A percentile compares a stretch with the other conserved stretches of the same genome.
These are phyloP conservation scores for Gymnoscopelus braueri DNA, from an alignment of 2,797 vertebrate genomes.

Conservation along the genomic window DNA sequence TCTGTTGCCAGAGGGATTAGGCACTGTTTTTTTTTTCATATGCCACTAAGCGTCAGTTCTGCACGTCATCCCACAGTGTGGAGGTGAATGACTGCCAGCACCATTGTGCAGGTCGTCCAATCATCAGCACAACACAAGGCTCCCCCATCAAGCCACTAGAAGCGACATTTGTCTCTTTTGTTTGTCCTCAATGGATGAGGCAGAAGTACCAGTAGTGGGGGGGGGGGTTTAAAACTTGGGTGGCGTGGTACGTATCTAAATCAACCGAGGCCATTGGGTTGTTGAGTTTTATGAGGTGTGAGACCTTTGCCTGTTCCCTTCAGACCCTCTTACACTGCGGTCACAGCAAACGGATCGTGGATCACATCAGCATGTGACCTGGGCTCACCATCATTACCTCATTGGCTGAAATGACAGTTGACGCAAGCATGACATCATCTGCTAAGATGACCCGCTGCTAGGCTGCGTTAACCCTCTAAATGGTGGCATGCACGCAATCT, in stretches of 20 bases:
- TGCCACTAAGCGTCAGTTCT: slow-evolving; percentile 54
- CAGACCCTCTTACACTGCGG: slow-evolving; percentile 50
- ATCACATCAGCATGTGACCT: slow-evolving; percentile 55
- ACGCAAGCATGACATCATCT: slow-evolving; percentile 49
- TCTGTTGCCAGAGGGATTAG: slow-evolving; percentile 66
- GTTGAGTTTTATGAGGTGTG: slow-evolving; percentile 58
- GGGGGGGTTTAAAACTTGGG: slow-evolving; percentile 28
- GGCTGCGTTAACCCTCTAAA: slow-evolving; percentile 27
- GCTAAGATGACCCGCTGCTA: slow-evolving; percentile 28
- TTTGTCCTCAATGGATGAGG: slow-evolving; percentile 30
- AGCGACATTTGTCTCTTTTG: slow-evolving; percentile 50
- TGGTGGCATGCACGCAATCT: slow-evolving; percentile 34
- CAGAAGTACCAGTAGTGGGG: slow-evolving; percentile 24
- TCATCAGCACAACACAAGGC: slow-evolving; percentile 23
- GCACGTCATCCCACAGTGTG: slow-evolving; percentile 54
- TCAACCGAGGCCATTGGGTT: slow-evolving; percentile 41
- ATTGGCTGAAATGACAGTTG: slow-evolving; percentile 36
- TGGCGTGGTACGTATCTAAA: slow-evolving; percentile 55
- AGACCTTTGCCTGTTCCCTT: slow-evolving; percentile 44
- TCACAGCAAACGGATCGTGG: slow-evolving; percentile 54
- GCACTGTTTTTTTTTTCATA: slow-evolving; percentile 56
- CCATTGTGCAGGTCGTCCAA: slow-evolving; percentile 34
- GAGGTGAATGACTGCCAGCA: slow-evolving; percentile 41
- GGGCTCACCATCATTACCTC: slow-evolving; percentile 31
- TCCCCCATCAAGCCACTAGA: slow-evolving; percentile 16